A percentile compares a stretch with the other conserved stretches of the same genome.
phyloP scores from a whole-genome alignment of 1,140 invertebrate genomes.

The Lanistes nyassanus region DNA sequence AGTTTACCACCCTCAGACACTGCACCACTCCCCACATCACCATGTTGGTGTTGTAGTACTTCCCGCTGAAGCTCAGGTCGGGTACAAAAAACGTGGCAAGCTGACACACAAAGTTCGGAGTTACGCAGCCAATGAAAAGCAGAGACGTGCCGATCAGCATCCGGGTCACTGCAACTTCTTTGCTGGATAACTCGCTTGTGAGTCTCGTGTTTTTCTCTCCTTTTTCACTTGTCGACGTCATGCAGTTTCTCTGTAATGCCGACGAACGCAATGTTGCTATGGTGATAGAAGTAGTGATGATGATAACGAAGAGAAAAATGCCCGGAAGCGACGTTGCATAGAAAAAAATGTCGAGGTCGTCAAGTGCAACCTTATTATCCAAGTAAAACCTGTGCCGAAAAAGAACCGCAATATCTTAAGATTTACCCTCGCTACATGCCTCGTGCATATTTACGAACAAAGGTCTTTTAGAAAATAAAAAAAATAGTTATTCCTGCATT shows the following conservation, averaged over 20 bases:
- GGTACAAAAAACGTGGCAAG: constrained; percentile 14
- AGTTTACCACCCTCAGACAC: constrained; percentile 15
- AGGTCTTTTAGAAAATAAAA: no score
- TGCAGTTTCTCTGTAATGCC: background rate
- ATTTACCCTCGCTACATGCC: no score
- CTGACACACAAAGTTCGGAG: background rate
- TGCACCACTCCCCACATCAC: constrained; percentile 17
- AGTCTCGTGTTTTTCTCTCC: no score
- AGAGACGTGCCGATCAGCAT: background rate
- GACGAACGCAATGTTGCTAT: background rate
- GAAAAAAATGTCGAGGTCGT: background rate
- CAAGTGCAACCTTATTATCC: background rate
- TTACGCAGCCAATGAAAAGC: background rate
- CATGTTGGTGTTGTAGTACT: constrained; percentile 16
- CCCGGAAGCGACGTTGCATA: background rate
- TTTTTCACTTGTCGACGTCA: no score
- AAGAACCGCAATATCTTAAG: no score
- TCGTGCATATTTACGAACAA: no score
- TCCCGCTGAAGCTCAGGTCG: constrained; percentile 24
- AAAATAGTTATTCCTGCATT: no score
- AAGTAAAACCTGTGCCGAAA: background rate
- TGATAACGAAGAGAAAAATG: background rate
- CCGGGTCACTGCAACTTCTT: no score
- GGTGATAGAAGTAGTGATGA: background rate
- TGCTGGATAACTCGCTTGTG: no score